Evolutionary conservation across 2,113 vertebrate genomes (phyloP).

Genomic region (Phalacrocorax carbo): DNA sequence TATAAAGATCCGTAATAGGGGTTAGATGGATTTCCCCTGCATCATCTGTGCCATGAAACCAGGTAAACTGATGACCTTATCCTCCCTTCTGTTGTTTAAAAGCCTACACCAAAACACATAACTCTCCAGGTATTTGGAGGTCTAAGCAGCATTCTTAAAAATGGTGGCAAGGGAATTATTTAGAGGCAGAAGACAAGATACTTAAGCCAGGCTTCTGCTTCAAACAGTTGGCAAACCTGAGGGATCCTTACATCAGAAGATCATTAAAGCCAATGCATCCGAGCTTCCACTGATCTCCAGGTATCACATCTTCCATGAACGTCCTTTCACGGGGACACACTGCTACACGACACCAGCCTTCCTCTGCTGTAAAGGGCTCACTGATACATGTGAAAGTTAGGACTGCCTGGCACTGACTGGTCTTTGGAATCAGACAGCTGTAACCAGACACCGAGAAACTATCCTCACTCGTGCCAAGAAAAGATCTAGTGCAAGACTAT

Average conservation of each 20-base stretch:
- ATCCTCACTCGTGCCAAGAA: neutral
- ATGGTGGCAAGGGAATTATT: neutral
- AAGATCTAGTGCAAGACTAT: neutral
- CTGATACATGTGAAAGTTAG: neutral
- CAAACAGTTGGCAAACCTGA: neutral
- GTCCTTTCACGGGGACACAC: neutral
- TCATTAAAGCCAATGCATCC: neutral
- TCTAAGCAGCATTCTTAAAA: neutral
- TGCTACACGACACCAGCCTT: neutral
- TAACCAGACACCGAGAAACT: neutral
- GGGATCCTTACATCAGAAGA: neutral
- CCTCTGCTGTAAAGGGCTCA: neutral
- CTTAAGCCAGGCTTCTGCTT: neutral
- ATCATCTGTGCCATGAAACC: neutral
- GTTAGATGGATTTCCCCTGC: neutral
- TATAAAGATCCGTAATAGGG: neutral
- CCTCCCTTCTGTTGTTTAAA: neutral
- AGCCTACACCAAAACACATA: neutral
- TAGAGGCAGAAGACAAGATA: neutral
- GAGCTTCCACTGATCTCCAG: neutral
- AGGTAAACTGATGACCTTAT: neutral
- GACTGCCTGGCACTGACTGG: neutral
- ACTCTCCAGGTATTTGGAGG: neutral
- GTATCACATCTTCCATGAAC: neutral
- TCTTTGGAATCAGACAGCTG: neutral